Base-by-base conservation (phyloP, 1,140 invertebrate species). In the Phortica variegata region DNA sequence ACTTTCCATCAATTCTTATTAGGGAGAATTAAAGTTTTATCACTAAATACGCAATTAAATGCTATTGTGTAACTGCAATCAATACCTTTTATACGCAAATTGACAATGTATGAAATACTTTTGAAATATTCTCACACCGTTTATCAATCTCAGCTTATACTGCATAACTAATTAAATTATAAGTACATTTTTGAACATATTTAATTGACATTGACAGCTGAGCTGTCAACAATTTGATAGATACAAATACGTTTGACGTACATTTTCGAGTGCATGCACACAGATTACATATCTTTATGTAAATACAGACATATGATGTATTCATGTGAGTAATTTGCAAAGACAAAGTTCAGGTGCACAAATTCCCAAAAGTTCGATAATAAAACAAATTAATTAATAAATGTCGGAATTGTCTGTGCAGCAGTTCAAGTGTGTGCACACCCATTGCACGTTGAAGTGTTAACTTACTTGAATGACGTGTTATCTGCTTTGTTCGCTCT, bases 101-200 rank as follows among this genome's bases (percentile, higher is more conserved):
- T n/a, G n/a, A 37, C 50, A 60, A 60, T 49, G 46, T 43, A 56
- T 63, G 51, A 52, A 51, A 36, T 63, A 58, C 60, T 65, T 60
- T 63, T 57, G 56, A 63, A 63, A 63, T 52, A 46, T 46, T 61
- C 61, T 61, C 47, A 54, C 61, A 39, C 55, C 61, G 49, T 59
- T 59, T 62, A 52, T 38, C 58, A 54, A 54, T 37, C 48, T 40
- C 34, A 55, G 31, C 33, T 37, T 42, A 31, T 18, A 34, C 23
- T 15, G 39, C 39, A 50, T 45, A 59, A 54, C 59, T 66, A 65
- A 66, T 66, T 65, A 66, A 65, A 59, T 66, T 59, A 66, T 65
- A 58, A 65, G 56, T 59, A 52, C 52, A 46, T 37, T 45, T 10
- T 6, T 26, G 23, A 26, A 26, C 23, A 26, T 10, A 26, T 26